Evolutionary conservation across 1,140 invertebrate species (phyloP), one percentile per base, ranked within the genome.

Genomic region (Harlomillsia oculata): DNA sequence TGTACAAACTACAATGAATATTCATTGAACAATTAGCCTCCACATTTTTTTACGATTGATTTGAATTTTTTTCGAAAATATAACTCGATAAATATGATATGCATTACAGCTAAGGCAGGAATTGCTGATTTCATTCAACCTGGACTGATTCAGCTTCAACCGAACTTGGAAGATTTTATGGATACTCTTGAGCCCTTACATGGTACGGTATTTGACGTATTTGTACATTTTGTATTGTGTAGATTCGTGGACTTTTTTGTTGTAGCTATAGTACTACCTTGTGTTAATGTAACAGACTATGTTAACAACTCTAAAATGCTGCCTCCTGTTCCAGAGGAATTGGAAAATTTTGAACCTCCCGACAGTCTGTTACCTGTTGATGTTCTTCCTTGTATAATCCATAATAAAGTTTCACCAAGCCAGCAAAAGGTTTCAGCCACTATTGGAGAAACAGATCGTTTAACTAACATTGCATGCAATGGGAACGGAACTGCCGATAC

Each of bases 71-170:
- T n/a, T n/a, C n/a, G n/a, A n/a, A n/a, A n/a, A n/a, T n/a, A n/a
- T n/a, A n/a, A n/a, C n/a, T n/a, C n/a, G n/a, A n/a, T n/a, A n/a
- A n/a, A n/a, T n/a, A n/a, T n/a, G n/a, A n/a, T 20, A n/a, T 34
- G 6, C 63, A 66, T 70, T 71, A 56, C 68, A 82, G 82, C 77
- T 64, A 75, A 76, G 66, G 69, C 68, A 29, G 79, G 82, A 36
- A 76, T 86, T 67, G 89, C 94, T 14, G 94, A 98, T 75, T 91
- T 98, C 67, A 97, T 99, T 72, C 96, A 99, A 76, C 96, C 96
- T 46, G 95, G 91, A 70, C 78, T 99, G 62, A 84, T 94, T 46
- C 91, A 94, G 52, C 76, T 98, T 34, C 95, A 98, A 71, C 95
- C 94, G 56, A 94, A 91, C 76, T 78, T 98, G 63, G 93, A 97